Base-by-base conservation (phyloP, 2,797 vertebrate species). In the Poecilia picta region DNA sequence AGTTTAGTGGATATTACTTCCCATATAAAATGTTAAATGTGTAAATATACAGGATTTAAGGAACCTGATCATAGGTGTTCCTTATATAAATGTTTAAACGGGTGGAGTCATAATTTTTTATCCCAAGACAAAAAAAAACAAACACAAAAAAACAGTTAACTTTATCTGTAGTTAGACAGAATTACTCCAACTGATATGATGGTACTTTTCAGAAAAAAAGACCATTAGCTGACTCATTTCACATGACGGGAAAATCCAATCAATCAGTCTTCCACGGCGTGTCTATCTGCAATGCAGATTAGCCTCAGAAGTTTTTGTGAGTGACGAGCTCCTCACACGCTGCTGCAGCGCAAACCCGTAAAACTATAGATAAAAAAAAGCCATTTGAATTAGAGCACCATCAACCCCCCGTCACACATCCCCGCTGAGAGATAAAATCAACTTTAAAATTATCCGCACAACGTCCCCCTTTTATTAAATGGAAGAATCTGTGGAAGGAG, bases 401-500 rank as follows among this genome's bases (percentile, higher is more conserved):
- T 64, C 31, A 62, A 31, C 73, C 73, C 12, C 7, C 20, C 76
- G 47, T 82, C 76, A 73, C 39, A 75, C 74, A 73, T 12, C 45
- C 8, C 3, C 8, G 46, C 10, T 41, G 55, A 62, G 33, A 72
- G 53, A 82, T 76, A 33, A 87, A 83, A 77, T 83, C 72, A 36
- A 72, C 49, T 62, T 81, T 51, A 46, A 73, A 71, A 77, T 47
- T 43, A 78, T 73, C 66, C 59, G 86, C 81, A 80, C 75, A 82
- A 51, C 8, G n/a, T 76, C 76, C 68, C 68, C 59, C 75, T 68
- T 86, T 87, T 76, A 79, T 84, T 81, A 81, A 82, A 90, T 79
- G 78, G 75, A 70, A 53, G 83, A 83, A 81, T 88, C 88, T 87
- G 86, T 86, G 85, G 81, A 86, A 82, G 79, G 78, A 62, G 82